Evolutionary conservation across 2,888 invertebrate species (phyloP), one percentile per base, ranked within the genome.

Genomic region (Drosophila austrosaltans): DNA sequence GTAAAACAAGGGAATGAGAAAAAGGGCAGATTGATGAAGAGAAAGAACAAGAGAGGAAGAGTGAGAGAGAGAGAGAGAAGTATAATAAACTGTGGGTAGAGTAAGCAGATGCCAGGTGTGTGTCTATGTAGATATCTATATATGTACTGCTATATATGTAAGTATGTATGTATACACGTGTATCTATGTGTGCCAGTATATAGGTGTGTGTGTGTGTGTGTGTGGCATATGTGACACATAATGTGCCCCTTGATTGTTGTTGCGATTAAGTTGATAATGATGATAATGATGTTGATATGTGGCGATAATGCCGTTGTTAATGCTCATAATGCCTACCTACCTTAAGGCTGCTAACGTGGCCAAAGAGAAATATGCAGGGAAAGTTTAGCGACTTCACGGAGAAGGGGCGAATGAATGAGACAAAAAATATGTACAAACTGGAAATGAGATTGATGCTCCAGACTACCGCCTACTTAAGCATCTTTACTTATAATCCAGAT

Each of bases 231-330:
- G 76, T 61, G 70, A 67, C 75, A 70, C 64, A 65, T 70, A 70
- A 77, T 77, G 75, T 70, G 78, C 30, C 62, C 53, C 63, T 16
- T 65, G 66, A 65, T 58, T 75, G 70, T 69, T 67, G 65, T 62
- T 66, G 72, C 75, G 83, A 81, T 80, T 80, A 80, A 78, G 72
- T 75, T 81, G 81, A 75, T 75, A 81, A 80, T 71, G 70, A 83
- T 72, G 68, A 83, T 73, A 67, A 63, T 67, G 56, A 73, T 73
- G 68, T 44, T 56, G 75, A 57, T 53, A 53, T 53, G 53, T 20
- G 61, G 69, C 77, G 83, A 81, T 80, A 83, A 80, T 83, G 72
- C 75, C 63, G 40, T 61, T 75, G 70, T 75, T 80, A 82, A 80
- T 70, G 60, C 68, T 65, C 44, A 67, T 22, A 44, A 28, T 63